Evolutionary conservation across 2,888 invertebrate species (phyloP), one percentile per base, ranked within the genome.

Genomic region (Alitta virens): DNA sequence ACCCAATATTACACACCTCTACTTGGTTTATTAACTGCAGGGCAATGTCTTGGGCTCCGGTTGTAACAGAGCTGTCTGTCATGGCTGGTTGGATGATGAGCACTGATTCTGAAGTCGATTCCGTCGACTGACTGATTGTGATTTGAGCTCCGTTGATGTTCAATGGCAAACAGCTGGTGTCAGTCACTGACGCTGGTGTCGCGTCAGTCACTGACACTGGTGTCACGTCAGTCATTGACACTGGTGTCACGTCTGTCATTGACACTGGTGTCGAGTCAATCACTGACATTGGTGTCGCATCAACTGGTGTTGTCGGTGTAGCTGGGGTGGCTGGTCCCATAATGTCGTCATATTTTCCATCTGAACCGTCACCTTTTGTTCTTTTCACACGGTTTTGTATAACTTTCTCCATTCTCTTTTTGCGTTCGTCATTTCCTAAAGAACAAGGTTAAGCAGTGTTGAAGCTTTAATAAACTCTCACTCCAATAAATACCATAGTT

Each of bases 381-480:
- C 43, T 63, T 54, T 75, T 77, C 59, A 69, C 89, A 59, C 93
- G 86, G 78, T 94, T 94, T 73, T 90, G 89, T 77, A 91, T 90
- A 63, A 94, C 93, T 82, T 95, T 95, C 62, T 89, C 87, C 65
- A 92, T 86, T 76, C 96, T 93, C n/a, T 74, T 72, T 63, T 76
- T 78, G 65, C 79, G 74, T 76, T 96, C 96, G 72, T 93, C 91
- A 59, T 97, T 96, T 0, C 79, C 80, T 80, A 65, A 14, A 69
- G 66, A 46, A 12, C 16, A 12, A 40, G n/a, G n/a, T n/a, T 16
- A 40, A 40, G 16, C 12, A 40, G 9, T 40, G 9, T 9, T 18
- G 5, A 55, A 26, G 3, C 14, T 2, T 12, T 50, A 50, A 7
- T 16, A 14, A 21, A 50, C 12, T n/a, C 18, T n/a, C 21, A 50